Percentiles rank a stretch among this genome's conserved stretches.
phyloP scores from a whole-genome alignment of 2,888 invertebrate species.

The Cataglyphis cursor region DNA sequence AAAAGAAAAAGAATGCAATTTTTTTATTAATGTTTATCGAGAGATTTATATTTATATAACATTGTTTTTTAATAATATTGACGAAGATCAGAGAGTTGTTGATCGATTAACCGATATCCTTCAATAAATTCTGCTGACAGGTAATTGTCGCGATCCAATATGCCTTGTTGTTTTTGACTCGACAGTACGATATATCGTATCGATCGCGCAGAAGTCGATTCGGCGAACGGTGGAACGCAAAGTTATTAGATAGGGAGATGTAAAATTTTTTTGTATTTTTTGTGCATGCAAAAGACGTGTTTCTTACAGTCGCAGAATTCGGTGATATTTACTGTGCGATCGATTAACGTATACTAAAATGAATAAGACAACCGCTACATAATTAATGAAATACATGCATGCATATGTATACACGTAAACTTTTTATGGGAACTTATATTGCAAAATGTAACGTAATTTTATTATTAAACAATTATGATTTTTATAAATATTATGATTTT shows the following conservation, averaged over 20 bases:
- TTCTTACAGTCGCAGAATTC: background rate
- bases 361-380: background rate
- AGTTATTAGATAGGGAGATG: conserved; percentile 6
- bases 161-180: conserved; percentile 44
- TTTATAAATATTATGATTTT: background rate
- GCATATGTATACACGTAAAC: background rate
- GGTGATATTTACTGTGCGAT: background rate
- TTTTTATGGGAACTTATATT: background rate
- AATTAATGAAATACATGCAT: conserved; percentile 10
- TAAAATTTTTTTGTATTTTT: conserved; percentile 29
- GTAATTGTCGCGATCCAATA: conserved; percentile 42
- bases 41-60: background rate
- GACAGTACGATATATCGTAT: conserved; percentile 34
- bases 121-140: conserved; percentile 2
- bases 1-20: background rate
- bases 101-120: conserved; percentile 15
- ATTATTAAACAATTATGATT: background rate
- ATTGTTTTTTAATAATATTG: background rate
- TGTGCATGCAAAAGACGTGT: background rate
- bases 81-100: background rate
- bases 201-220: conserved; percentile 46
- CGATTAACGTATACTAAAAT: background rate
- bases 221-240: background rate
- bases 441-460: background rate
- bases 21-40: background rate